Base-by-base conservation (phyloP, 2,113 vertebrate species). In the Pleuronectes platessa region DNA sequence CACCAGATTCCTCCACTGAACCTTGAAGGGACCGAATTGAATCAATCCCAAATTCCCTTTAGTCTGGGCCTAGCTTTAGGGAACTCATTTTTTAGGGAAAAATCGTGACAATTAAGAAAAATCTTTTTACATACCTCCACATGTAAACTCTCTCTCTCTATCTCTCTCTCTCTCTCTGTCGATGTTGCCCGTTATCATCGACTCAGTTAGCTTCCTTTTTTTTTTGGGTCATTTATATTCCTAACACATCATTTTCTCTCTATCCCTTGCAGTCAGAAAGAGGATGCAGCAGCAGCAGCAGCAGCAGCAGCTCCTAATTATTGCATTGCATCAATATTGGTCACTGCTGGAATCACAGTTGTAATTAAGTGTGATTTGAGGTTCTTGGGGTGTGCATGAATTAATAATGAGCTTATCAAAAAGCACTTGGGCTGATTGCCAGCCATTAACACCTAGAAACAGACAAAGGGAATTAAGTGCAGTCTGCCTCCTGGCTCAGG, bases 321-420 rank as follows among this genome's bases (percentile, higher is more conserved):
- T 92, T 93, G 90, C 92, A 93, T 94, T 89, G 89, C 89, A 83
- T 91, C 85, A 90, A 90, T 91, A 91, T 83, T 86, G 90, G 89
- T 90, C 93, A 92, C 91, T 72, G 88, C 88, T 81, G 87, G 90
- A 91, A 87, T 89, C 86, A 74, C 78, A 53, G 71, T 81, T 83
- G 82, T 91, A 94, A 93, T 93, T 93, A 93, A 92, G 91, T 91
- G 87, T 88, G 89, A 93, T 93, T 94, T 88, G 78, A 91, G 86
- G 79, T 91, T 90, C 84, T 40, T 42, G 74, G 86, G 86, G 76
- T 88, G 86, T 89, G 86, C 87, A 92, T 93, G 90, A 90, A 93
- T 93, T 93, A 94, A 90, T 92, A 91, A 93, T 93, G 88, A 91
- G 87, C 89, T 89, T 89, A 93, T 93, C 90, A 93, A 89, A 91